phyloP scores from a whole-genome alignment of 1,140 invertebrate genomes.

The Antheraea mylitta region DNA sequence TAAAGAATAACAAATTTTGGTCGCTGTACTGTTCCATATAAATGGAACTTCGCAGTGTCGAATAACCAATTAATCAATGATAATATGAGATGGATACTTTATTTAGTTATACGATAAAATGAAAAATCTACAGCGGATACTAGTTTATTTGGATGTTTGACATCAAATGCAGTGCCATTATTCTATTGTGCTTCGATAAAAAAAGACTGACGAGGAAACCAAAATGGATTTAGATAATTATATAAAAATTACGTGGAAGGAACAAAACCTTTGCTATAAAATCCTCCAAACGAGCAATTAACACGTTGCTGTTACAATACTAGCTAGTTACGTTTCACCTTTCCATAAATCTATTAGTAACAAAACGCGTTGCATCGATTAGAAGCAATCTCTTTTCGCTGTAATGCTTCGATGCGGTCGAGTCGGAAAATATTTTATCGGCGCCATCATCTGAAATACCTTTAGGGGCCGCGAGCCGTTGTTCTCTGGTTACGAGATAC shows the following conservation, averaged over 20 bases:
- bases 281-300: background rate
- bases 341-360: conserved; percentile 1
- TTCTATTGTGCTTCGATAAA: no score
- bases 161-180: no score
- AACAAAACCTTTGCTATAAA: background rate
- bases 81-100: no score
- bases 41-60: no score
- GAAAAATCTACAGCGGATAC: no score
- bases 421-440: background rate
- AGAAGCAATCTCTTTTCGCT: background rate
- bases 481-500: conserved; percentile 15
- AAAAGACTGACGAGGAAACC: no score
- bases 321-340: background rate
- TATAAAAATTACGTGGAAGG: background rate
- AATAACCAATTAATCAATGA: no score
- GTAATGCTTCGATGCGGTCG: background rate
- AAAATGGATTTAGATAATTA: no score
- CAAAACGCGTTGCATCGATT: background rate
- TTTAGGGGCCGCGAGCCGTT: conserved; percentile 1
- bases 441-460: background rate
- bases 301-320: background rate
- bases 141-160: no score
- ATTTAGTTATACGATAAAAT: no score
- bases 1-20: no score
- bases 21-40: no score